Conservation (phyloP, 2,113 vertebrate genomes). For the Pholis gunnellus region DNA sequence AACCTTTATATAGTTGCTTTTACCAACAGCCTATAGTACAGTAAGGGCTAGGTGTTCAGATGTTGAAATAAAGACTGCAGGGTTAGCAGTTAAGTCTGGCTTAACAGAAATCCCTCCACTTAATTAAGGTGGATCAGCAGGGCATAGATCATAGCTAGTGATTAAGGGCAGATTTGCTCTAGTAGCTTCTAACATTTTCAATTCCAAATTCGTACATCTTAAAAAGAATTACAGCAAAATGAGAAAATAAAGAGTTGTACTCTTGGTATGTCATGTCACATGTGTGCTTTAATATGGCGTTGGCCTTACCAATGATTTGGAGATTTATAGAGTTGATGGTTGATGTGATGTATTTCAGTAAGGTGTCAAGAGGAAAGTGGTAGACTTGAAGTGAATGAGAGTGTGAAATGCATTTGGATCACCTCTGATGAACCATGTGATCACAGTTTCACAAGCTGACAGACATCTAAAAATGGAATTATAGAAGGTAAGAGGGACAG, state of each 20-base stretch:
- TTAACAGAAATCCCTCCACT: background rate
- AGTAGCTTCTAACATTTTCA: background rate
- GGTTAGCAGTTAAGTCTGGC: background rate
- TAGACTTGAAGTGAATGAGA: constrained; percentile 1
- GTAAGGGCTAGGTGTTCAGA: background rate
- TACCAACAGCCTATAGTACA: background rate
- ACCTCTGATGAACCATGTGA: constrained; percentile 10
- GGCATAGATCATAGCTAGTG: background rate
- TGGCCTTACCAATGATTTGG: background rate
- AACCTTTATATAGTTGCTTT: background rate
- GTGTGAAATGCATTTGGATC: constrained; percentile 33
- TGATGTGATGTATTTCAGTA: background rate
- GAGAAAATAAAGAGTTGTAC: background rate
- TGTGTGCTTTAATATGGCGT: too few relatives aligned
- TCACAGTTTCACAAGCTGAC: constrained; percentile 14
- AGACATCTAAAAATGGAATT: constrained; percentile 24
- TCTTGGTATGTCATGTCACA: background rate
- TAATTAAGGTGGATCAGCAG: constrained; percentile 6
- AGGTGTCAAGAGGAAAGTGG: background rate
- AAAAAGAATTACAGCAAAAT: background rate
- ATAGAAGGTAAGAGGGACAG: background rate
- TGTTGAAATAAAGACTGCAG: background rate
- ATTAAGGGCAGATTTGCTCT: background rate
- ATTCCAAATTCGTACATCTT: background rate
- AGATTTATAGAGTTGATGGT: background rate